Conservation (phyloP, 2,888 invertebrate genomes). For the Podabrus alpinus region DNA sequence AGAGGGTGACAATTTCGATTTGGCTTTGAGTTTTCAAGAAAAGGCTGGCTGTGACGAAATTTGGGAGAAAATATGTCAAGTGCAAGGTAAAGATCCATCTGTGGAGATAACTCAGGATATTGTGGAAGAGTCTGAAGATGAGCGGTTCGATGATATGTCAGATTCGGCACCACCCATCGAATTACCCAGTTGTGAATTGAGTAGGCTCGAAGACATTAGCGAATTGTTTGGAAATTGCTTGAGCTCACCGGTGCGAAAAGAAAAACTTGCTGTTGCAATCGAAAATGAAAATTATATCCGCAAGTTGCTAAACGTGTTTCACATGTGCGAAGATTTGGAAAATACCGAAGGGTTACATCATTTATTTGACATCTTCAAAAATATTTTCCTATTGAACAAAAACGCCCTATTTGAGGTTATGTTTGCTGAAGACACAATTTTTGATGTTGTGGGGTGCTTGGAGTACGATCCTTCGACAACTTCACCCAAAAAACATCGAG, state of each 20-base stretch:
- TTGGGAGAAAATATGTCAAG: constrained; percentile 99
- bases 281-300: constrained; percentile 95
- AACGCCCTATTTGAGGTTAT: constrained; percentile 96
- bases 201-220: constrained; percentile 92
- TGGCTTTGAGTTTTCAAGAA: constrained; percentile 99
- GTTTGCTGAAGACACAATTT: constrained; percentile 95
- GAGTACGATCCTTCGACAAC: constrained; percentile 94
- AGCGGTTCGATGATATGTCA: constrained; percentile 94
- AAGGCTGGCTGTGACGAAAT: constrained; percentile 99
- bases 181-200: constrained; percentile 92
- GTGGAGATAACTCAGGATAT: constrained; percentile 97
- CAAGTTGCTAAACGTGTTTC: constrained; percentile 92
- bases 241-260: constrained; percentile 87
- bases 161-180: constrained; percentile 94
- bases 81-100: constrained; percentile 98
- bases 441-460: constrained; percentile 96
- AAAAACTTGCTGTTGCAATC: constrained; percentile 90
- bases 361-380: constrained; percentile 97
- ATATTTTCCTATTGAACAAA: constrained; percentile 97
- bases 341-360: constrained; percentile 93
- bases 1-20: constrained; percentile 98
- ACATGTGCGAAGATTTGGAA: constrained; percentile 96
- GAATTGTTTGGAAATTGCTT: constrained; percentile 88
- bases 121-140: constrained; percentile 95
- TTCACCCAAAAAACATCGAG: constrained; percentile 90